Percentiles rank a stretch among this genome's conserved stretches.
These are phyloP conservation scores for Ophion obscuratus DNA, from an alignment of 2,888 invertebrate genomes.

Conservation along the genomic window DNA sequence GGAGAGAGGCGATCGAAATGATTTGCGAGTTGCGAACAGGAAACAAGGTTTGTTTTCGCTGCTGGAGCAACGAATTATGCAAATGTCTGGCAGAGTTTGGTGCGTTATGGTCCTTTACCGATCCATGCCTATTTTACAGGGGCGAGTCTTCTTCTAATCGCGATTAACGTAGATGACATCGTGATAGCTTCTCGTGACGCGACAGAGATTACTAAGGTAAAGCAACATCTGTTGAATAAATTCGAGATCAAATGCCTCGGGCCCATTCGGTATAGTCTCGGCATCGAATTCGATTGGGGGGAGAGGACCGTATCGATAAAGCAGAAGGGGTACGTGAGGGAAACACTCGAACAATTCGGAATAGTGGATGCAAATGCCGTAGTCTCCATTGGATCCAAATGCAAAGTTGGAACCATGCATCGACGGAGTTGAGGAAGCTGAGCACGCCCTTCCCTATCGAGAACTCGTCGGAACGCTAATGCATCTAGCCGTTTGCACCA, in stretches of 20 bases:
- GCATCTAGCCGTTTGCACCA: too few species aligned
- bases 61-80: conserved; percentile 62
- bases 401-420: conserved; percentile 12
- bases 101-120: conserved; percentile 51
- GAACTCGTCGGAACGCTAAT: too few species aligned
- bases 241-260: conserved; percentile 61
- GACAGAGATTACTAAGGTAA: conserved; percentile 44
- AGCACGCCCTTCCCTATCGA: too few species aligned
- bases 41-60: conserved; percentile 32
- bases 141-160: conserved; percentile 32
- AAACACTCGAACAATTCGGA: conserved; percentile 58
- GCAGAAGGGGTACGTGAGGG: conserved; percentile 51
- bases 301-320: conserved; percentile 34
- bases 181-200: conserved; percentile 43
- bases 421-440: too few species aligned
- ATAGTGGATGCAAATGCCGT: conserved; percentile 61
- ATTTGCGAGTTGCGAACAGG: neutral
- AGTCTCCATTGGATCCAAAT: conserved; percentile 56
- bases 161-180: conserved; percentile 60
- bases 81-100: conserved; percentile 43
- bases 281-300: conserved; percentile 54
- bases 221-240: conserved; percentile 28
- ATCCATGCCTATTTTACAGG: conserved; percentile 54
- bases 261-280: conserved; percentile 52
- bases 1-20: neutral